A percentile compares a stretch with the other conserved stretches of the same genome.
Conservation (phyloP, 2,113 vertebrate genomes). For the Galbula dea region DNA sequence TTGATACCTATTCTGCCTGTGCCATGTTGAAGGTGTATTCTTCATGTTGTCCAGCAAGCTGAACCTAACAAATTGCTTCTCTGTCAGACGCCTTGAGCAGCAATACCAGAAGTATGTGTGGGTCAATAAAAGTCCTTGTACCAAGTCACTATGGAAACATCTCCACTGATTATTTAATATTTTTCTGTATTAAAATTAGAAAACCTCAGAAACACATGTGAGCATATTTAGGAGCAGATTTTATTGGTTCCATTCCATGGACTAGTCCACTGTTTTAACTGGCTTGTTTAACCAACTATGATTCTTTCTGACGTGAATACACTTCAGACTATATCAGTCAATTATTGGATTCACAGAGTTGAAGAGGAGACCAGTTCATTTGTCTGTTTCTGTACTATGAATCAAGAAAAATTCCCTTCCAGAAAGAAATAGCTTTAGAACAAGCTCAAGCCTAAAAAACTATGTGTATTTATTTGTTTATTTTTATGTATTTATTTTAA, state of each 20-base stretch:
- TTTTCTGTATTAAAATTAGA: slow-evolving; percentile 1
- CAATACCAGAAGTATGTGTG: not conserved
- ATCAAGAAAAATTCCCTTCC: not conserved
- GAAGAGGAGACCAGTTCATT: not conserved
- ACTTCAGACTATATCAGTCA: not conserved
- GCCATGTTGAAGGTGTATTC: not conserved
- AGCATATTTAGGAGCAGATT: not conserved
- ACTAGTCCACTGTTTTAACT: not conserved
- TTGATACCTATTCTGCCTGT: not conserved
- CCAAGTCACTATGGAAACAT: slow-evolving; percentile 49
- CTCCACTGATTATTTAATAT: not conserved
- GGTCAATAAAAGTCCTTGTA: slow-evolving; percentile 17
- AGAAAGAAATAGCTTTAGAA: not conserved
- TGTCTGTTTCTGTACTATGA: not conserved
- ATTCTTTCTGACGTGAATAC: not conserved
- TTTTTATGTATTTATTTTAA: not conserved
- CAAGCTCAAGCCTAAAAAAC: not conserved
- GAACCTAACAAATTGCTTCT: not conserved
- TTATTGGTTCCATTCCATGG: not conserved
- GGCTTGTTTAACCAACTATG: not conserved
- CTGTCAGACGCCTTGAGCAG: not conserved
- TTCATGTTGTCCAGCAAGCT: not conserved
- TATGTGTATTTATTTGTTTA: not conserved
- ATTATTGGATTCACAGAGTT: not conserved
- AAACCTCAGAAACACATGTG: slow-evolving; percentile 3